Percentiles rank a stretch among this genome's conserved stretches.
These are phyloP conservation scores for Argyrosomus japonicus DNA, from an alignment of 2,113 vertebrate species.

Conservation along the genomic window DNA sequence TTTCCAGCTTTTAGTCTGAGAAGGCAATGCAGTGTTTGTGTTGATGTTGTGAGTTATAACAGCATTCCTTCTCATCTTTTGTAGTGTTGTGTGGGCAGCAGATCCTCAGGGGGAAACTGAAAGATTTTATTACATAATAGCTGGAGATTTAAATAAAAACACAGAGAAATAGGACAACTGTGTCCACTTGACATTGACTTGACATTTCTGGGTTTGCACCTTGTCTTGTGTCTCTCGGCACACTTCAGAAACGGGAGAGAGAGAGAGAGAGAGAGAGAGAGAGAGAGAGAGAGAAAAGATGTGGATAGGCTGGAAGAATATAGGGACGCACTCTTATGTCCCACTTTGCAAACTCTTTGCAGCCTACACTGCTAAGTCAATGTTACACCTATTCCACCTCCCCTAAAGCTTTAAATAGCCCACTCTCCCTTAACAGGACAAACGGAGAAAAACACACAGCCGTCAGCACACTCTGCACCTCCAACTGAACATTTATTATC, in stretches of 20 bases:
- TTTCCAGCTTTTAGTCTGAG: slow-evolving; percentile 28
- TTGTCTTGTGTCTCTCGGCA: slow-evolving; percentile 47
- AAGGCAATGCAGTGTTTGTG: slow-evolving; percentile 24
- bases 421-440: slow-evolving; percentile 57
- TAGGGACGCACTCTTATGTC: slow-evolving; percentile 60
- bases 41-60: slow-evolving; percentile 44
- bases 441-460: slow-evolving; percentile 50
- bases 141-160: slow-evolving; percentile 40
- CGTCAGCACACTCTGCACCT: slow-evolving; percentile 43
- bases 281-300: slow-evolving; percentile 1
- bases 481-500: slow-evolving; percentile 53
- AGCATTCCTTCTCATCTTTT: slow-evolving; percentile 51
- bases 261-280: slow-evolving; percentile 15
- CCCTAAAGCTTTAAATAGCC: slow-evolving; percentile 69
- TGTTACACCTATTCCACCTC: slow-evolving; percentile 75
- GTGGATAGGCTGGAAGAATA: slow-evolving; percentile 34
- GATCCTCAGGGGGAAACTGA: slow-evolving; percentile 43
- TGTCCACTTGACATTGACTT: slow-evolving; percentile 60
- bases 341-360: slow-evolving; percentile 79
- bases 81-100: slow-evolving; percentile 66
- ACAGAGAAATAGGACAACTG: slow-evolving; percentile 9
- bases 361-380: slow-evolving; percentile 72
- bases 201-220: slow-evolving; percentile 72
- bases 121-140: slow-evolving; percentile 63
- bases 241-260: slow-evolving; percentile 26